Evolutionary conservation across 2,888 invertebrate genomes (phyloP), one percentile per base, ranked within the genome.

Genomic region (Brachycybe producta): DNA sequence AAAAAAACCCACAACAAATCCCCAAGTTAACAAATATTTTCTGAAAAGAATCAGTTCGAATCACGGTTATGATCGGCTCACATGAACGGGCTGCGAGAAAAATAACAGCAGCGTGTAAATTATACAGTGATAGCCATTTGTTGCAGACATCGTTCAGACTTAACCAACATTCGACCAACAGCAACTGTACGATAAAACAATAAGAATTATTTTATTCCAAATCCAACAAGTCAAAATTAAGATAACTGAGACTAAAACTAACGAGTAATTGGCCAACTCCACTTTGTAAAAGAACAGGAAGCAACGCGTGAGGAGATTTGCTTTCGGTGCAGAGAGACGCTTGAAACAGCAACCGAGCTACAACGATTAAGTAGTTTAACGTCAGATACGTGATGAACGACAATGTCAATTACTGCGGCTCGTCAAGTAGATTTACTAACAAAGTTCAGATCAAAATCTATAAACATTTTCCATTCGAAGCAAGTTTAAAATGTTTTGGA

Each of bases 31-130:
- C n/a, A n/a, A n/a, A n/a, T n/a, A n/a, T n/a, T n/a, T n/a, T n/a
- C n/a, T n/a, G n/a, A n/a, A n/a, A n/a, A n/a, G n/a, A n/a, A n/a
- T n/a, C n/a, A n/a, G n/a, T n/a, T n/a, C n/a, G n/a, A n/a, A n/a
- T n/a, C n/a, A n/a, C n/a, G n/a, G n/a, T n/a, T n/a, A n/a, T n/a
- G n/a, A n/a, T n/a, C n/a, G n/a, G n/a, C n/a, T n/a, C n/a, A n/a
- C n/a, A n/a, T n/a, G n/a, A n/a, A n/a, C 30, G 26, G 15, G 21
- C 43, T 43, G n/a, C n/a, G n/a, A 43, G 43, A 43, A 43, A 43
- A n/a, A 7, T 43, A 4, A 24, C 26, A 30, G 21, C 30, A 15
- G 26, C n/a, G 28, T 43, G 28, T n/a, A 23, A 43, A 21, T 43
- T 43, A 7, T 17, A 30, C 26, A 43, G 43, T 13, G n/a, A 24